Percentiles rank a stretch among this genome's conserved stretches.
Conservation (phyloP, 2,113 vertebrate genomes). For the Catharus bicknelli region DNA sequence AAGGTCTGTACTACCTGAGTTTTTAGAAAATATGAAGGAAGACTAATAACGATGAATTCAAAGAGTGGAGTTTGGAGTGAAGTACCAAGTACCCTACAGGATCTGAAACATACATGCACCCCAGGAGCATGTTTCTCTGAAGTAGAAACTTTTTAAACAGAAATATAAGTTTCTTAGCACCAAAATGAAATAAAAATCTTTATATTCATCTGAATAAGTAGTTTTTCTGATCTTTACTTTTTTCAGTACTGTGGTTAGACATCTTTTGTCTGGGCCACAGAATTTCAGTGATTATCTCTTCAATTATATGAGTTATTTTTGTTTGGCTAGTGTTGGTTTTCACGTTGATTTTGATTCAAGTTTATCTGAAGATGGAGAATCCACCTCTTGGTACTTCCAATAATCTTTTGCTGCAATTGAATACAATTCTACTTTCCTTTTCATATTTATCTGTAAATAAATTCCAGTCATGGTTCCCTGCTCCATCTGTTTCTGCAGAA, state of each 20-base stretch:
- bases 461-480: neutral
- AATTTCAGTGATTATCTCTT: neutral
- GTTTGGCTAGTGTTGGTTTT: neutral
- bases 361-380: neutral
- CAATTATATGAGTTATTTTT: neutral
- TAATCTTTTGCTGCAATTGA: neutral
- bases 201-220: neutral
- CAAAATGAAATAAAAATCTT: neutral
- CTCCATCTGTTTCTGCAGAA: neutral
- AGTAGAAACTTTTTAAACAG: neutral
- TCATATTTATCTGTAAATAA: neutral
- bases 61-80: neutral
- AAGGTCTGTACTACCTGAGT: fast-evolving
- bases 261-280: neutral
- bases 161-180: neutral
- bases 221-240: neutral
- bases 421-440: neutral
- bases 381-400: neutral
- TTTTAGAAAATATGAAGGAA: neutral
- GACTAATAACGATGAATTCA: neutral
- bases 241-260: neutral
- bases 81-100: neutral
- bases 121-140: neutral
- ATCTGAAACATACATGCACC: neutral
- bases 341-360: neutral